Evolutionary conservation across 2,113 vertebrate genomes (phyloP).

Genomic region (Fulmarus glacialis): DNA sequence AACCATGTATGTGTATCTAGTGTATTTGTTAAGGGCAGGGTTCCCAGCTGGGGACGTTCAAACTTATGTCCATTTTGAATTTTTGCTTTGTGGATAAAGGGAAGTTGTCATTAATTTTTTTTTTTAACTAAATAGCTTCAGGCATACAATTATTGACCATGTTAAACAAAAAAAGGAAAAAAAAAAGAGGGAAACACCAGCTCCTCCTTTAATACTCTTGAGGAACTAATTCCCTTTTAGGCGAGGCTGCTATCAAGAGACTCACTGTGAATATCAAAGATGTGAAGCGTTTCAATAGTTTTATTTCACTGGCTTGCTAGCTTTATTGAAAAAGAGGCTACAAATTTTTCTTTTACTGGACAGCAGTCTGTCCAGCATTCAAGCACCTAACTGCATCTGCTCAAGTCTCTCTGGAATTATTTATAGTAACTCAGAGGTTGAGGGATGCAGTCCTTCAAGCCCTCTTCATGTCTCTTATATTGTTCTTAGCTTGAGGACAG

Average conservation of each 20-base stretch:
- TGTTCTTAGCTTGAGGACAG: neutral
- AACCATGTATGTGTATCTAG: slow-evolving; percentile 75
- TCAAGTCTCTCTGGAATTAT: neutral
- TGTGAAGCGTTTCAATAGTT: neutral
- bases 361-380: neutral
- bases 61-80: slow-evolving; percentile 76
- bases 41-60: slow-evolving; percentile 75
- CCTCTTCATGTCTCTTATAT: neutral
- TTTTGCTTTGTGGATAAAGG: slow-evolving; percentile 70
- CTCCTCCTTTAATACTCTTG: neutral
- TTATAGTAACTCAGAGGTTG: neutral
- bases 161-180: neutral
- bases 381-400: neutral
- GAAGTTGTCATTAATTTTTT: slow-evolving; percentile 54
- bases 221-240: slow-evolving; percentile 3
- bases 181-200: neutral
- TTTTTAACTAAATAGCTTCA: slow-evolving; percentile 23
- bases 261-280: neutral
- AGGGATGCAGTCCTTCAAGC: neutral
- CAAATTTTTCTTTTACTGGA: neutral
- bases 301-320: neutral
- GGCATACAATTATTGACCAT: slow-evolving; percentile 17
- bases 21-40: slow-evolving; percentile 77
- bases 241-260: neutral
- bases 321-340: neutral